A percentile compares a stretch with the other conserved stretches of the same genome.
phyloP scores from a whole-genome alignment of 2,888 invertebrate species.

The Brachycybe producta region DNA sequence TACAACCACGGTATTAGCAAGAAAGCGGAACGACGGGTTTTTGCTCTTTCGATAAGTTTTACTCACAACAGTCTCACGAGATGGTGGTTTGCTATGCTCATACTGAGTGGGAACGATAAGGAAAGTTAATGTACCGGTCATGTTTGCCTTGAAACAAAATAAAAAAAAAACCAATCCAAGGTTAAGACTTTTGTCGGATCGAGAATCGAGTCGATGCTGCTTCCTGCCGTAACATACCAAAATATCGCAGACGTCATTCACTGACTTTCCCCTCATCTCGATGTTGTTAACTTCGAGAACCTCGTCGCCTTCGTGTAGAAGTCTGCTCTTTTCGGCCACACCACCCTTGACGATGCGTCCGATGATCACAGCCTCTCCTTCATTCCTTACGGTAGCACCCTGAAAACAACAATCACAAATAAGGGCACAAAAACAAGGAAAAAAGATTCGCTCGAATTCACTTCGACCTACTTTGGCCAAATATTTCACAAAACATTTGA shows the following conservation, averaged over 20 bases:
- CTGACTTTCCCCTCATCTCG: constrained; percentile 88
- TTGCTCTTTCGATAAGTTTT: constrained; percentile 23
- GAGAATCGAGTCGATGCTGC: not conserved
- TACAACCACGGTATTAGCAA: not conserved
- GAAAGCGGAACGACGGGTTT: constrained; percentile 52
- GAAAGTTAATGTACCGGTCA: constrained; percentile 84
- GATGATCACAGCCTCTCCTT: constrained; percentile 89
- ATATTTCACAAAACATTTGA: too few relatives aligned
- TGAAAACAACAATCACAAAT: constrained; percentile 20
- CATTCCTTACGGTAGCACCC: constrained; percentile 63
- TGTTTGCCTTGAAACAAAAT: constrained; percentile 47
- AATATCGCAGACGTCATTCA: constrained; percentile 95
- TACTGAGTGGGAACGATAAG: constrained; percentile 61
- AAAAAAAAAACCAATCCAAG: not conserved
- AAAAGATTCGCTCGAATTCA: too few relatives aligned
- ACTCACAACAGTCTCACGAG: constrained; percentile 28
- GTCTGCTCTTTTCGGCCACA: constrained; percentile 87
- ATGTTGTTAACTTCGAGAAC: constrained; percentile 88
- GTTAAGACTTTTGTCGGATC: not conserved
- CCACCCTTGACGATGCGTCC: constrained; percentile 94
- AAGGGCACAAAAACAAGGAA: not conserved
- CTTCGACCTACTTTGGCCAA: too few relatives aligned
- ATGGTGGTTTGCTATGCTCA: constrained; percentile 20
- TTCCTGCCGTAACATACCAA: constrained; percentile 40
- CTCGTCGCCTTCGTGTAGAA: constrained; percentile 93